A percentile compares a stretch with the other conserved stretches of the same genome.
Evolutionary conservation across 1,140 invertebrate genomes (phyloP).

Genomic region (Tachypleus tridentatus): DNA sequence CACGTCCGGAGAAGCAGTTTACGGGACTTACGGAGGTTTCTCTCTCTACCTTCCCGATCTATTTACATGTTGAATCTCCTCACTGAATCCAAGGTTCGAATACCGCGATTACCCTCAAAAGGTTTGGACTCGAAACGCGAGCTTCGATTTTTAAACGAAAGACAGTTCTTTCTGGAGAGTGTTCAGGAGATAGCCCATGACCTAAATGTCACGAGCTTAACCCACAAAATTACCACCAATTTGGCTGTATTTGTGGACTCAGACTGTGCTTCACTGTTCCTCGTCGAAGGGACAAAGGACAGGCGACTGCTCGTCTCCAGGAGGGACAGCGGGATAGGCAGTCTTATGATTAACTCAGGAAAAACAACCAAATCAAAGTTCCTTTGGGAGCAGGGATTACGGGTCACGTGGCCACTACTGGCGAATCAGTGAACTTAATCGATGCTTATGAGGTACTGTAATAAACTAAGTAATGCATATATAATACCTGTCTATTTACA

Average conservation of each 20-base stretch:
- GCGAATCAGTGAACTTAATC: conserved; percentile 31
- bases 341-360: conserved; percentile 15
- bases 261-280: conserved; percentile 38
- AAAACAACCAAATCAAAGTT: conserved; percentile 17
- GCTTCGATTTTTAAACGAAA: conserved; percentile 31
- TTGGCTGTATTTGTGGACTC: conserved; percentile 35
- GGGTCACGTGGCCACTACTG: conserved; percentile 27
- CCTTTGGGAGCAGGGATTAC: conserved; percentile 24
- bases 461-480: too few species aligned
- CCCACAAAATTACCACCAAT: conserved; percentile 38
- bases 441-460: conserved; percentile 28
- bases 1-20: conserved; percentile 32
- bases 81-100: conserved; percentile 38
- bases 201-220: conserved; percentile 36
- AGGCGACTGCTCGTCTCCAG: conserved; percentile 37
- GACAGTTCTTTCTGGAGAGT: conserved; percentile 38
- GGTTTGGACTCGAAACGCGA: conserved; percentile 35
- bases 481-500: too few species aligned
- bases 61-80: conserved; percentile 38
- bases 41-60: conserved; percentile 38
- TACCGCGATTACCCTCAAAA: conserved; percentile 21
- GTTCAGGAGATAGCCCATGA: conserved; percentile 40
- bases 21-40: conserved; percentile 37
- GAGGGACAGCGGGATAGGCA: conserved; percentile 26
- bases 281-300: conserved; percentile 35